These are phyloP conservation scores for Pseudomugil gertrudae DNA, from an alignment of 2,797 vertebrate species.

Conservation along the genomic window DNA sequence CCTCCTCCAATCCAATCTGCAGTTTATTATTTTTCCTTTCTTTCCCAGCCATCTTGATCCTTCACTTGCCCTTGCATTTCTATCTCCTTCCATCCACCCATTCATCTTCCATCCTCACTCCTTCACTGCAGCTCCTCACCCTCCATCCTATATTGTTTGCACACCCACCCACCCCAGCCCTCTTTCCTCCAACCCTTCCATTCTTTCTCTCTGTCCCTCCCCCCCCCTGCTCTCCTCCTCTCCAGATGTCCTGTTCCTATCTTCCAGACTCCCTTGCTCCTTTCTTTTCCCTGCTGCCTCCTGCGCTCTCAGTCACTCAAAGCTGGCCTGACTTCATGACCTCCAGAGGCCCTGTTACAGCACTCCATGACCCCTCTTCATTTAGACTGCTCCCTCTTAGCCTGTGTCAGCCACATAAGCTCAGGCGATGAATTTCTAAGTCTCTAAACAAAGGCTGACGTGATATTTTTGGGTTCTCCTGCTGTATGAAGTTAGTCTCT, in stretches of 20 bases:
- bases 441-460: conserved; percentile 31
- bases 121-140: conserved; percentile 50
- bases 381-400: conserved; percentile 41
- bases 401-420: conserved; percentile 26
- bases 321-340: conserved; percentile 73
- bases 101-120: conserved; percentile 53
- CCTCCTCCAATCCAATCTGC: conserved; percentile 80
- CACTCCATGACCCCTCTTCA: conserved; percentile 51
- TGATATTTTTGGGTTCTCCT: conserved; percentile 39
- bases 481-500: conserved; percentile 27
- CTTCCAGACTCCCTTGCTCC: conserved; percentile 78
- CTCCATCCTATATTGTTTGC: conserved; percentile 74
- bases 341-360: conserved; percentile 68
- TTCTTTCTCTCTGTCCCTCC: conserved; percentile 69
- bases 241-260: conserved; percentile 82
- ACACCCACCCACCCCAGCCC: conserved; percentile 58
- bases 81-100: conserved; percentile 70
- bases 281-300: conserved; percentile 72
- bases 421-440: conserved; percentile 55
- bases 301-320: conserved; percentile 55
- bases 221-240: conserved; percentile 73
- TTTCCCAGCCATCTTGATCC: conserved; percentile 77
- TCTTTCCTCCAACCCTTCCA: conserved; percentile 64
- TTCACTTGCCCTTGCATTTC: conserved; percentile 55
- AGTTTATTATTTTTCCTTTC: conserved; percentile 80